These are phyloP conservation scores for Chlamydotis undulata DNA, from an alignment of 2,113 vertebrate genomes.

Conservation along the genomic window DNA sequence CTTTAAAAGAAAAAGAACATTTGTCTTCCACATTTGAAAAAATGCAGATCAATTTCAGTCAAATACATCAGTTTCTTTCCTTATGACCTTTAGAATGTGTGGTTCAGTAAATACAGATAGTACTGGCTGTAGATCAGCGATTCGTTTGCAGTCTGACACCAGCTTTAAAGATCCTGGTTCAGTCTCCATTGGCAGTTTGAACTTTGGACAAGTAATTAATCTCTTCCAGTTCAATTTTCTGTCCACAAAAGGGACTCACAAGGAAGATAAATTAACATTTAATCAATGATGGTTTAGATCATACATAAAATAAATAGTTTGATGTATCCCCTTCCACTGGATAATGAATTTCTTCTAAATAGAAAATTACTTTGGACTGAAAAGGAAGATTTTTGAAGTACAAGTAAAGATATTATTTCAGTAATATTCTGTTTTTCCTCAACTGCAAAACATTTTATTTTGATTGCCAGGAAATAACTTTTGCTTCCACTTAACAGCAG, in stretches of 20 bases:
- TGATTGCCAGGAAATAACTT: background rate
- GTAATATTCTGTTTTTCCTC: background rate
- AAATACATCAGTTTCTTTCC: background rate
- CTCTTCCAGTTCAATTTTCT: background rate
- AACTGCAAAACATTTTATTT: background rate
- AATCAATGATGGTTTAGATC: background rate
- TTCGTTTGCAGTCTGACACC: background rate
- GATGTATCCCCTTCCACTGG: background rate
- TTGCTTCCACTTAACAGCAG: background rate
- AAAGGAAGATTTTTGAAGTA: background rate
- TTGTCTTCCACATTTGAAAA: background rate
- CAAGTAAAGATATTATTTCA: background rate
- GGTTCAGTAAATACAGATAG: background rate
- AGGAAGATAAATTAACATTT: background rate
- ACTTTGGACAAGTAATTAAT: background rate
- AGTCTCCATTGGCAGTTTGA: background rate
- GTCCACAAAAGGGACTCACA: background rate
- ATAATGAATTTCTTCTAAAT: background rate
- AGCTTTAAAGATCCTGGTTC: background rate
- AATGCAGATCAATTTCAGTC: background rate
- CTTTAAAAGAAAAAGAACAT: slow-evolving; percentile 72
- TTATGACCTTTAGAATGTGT: background rate
- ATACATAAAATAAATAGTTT: background rate
- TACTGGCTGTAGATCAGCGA: background rate
- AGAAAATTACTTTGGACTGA: background rate